A percentile compares a stretch with the other conserved stretches of the same genome.
These are phyloP conservation scores for Helobdella robusta DNA, from an alignment of 2,888 invertebrate genomes.

Conservation along the genomic window DNA sequence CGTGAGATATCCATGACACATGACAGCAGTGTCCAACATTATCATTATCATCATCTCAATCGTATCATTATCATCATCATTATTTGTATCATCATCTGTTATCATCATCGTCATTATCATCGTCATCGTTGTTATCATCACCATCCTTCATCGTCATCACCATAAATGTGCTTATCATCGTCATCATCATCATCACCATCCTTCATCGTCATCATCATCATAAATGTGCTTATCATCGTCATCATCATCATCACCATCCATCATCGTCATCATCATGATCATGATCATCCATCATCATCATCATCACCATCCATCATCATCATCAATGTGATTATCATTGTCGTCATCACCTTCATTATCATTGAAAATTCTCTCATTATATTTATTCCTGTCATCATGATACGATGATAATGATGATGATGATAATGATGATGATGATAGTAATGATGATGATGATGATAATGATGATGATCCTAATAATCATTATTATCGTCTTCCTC, in stretches of 20 bases:
- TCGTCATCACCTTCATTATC: constrained; percentile 22
- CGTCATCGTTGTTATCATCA: constrained; percentile 15
- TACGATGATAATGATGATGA: no score
- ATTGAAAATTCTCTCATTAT: no score
- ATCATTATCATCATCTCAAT: constrained; percentile 11
- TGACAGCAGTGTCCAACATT: neutral
- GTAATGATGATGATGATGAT: no score
- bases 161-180: constrained; percentile 18
- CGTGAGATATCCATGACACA: neutral
- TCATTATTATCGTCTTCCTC: no score
- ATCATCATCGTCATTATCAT: constrained; percentile 17
- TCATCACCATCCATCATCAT: constrained; percentile 21
- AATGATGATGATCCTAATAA: no score
- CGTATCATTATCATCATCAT: constrained; percentile 21
- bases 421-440: no score
- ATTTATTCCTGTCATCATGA: no score
- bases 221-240: neutral
- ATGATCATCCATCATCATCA: constrained; percentile 7
- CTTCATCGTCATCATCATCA: constrained; percentile 18
- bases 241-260: constrained; percentile 1
- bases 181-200: constrained; percentile 24
- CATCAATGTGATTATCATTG: constrained; percentile 23
- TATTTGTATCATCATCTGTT: constrained; percentile 15
- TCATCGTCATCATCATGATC: neutral
- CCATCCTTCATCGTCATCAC: constrained; percentile 22